phyloP scores from a whole-genome alignment of 2,113 vertebrate species.

The Helogale parvula region DNA sequence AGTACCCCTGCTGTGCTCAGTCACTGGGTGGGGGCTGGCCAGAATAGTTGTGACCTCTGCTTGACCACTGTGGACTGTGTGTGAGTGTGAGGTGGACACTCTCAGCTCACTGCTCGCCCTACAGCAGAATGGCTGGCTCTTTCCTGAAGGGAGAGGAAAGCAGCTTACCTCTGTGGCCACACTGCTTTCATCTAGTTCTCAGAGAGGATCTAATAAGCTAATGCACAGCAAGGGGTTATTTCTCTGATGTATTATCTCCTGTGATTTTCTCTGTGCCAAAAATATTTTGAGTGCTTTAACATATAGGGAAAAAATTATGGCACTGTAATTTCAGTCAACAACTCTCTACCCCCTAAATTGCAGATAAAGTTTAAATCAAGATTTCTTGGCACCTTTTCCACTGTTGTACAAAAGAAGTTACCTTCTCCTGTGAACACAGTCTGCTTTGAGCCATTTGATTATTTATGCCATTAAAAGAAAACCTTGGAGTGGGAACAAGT shows the following conservation, averaged over 20 bases:
- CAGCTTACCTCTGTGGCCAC: not conserved
- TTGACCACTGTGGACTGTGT: not conserved
- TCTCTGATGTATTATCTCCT: not conserved
- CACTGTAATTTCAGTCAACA: not conserved
- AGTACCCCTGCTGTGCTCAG: not conserved
- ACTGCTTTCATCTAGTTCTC: not conserved
- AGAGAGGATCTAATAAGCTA: not conserved
- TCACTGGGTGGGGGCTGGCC: not conserved
- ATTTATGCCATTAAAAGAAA: constrained; percentile 43
- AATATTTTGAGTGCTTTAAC: not conserved
- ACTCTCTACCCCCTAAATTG: not conserved
- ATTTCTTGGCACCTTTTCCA: not conserved
- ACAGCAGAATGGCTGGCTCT: not conserved
- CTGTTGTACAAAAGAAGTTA: not conserved
- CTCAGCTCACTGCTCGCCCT: not conserved
- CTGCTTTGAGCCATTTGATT: constrained; percentile 29
- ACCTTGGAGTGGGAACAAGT: constrained; percentile 7
- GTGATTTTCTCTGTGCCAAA: not conserved
- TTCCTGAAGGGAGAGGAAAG: not conserved
- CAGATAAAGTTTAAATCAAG: not conserved
- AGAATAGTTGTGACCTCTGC: not conserved
- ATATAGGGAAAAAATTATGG: not conserved
- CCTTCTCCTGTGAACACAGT: not conserved
- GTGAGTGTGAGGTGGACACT: not conserved
- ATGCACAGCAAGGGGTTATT: not conserved